phyloP scores from a whole-genome alignment of 2,888 invertebrate species.

The Taenaris catops region DNA sequence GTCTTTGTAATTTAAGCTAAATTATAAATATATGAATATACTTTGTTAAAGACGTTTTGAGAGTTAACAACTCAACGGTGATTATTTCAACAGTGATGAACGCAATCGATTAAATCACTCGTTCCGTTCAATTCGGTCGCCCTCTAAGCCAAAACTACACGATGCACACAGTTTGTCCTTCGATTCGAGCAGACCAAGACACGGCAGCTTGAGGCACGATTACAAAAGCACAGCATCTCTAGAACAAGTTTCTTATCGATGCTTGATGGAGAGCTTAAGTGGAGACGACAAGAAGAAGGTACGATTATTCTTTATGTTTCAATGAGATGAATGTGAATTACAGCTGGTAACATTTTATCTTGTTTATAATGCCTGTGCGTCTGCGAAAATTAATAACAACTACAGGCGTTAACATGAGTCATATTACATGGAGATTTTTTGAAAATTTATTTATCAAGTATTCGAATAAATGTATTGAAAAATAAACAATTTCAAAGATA shows the following conservation, averaged over 20 bases:
- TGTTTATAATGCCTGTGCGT: too few relatives aligned
- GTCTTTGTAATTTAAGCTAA: too few relatives aligned
- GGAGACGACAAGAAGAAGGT: slow-evolving; percentile 50
- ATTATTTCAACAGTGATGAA: slow-evolving; percentile 59
- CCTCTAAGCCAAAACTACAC: slow-evolving; percentile 34
- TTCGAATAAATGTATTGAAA: too few relatives aligned
- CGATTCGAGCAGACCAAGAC: slow-evolving; percentile 41
- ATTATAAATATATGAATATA: too few relatives aligned
- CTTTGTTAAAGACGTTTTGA: too few relatives aligned
- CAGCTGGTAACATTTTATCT: too few relatives aligned
- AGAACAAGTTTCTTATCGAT: slow-evolving; percentile 54
- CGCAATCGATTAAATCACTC: slow-evolving; percentile 47
- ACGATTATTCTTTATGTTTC: slow-evolving; percentile 1
- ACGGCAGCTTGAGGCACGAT: slow-evolving; percentile 45
- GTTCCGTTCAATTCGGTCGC: slow-evolving; percentile 47
- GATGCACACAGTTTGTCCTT: slow-evolving; percentile 46
- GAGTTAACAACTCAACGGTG: slow-evolving; percentile 58
- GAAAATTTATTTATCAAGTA: too few relatives aligned
- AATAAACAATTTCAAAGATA: too few relatives aligned
- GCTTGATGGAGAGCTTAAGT: slow-evolving; percentile 44
- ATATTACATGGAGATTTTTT: too few relatives aligned
- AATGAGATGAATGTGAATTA: neutral
- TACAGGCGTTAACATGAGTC: too few relatives aligned
- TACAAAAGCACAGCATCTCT: slow-evolving; percentile 51
- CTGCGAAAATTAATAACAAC: too few relatives aligned